A percentile compares a stretch with the other conserved stretches of the same genome.
phyloP scores from a whole-genome alignment of 2,113 vertebrate species.

The Aramus guarauna region DNA sequence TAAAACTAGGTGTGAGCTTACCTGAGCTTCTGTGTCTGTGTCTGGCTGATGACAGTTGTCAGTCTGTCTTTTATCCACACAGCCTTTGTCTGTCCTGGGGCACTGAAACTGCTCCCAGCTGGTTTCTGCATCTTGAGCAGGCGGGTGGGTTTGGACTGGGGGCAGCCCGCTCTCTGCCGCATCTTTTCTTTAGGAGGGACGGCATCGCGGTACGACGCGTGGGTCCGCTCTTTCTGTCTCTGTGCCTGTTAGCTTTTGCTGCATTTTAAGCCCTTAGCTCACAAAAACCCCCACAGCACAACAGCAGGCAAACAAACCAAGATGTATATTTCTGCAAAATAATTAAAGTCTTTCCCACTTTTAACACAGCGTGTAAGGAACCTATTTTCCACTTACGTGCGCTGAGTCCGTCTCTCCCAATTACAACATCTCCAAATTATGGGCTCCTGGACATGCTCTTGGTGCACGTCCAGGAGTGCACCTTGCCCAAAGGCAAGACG shows the following conservation, averaged over 20 bases:
- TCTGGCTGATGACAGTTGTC: not conserved
- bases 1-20: not conserved
- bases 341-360: not conserved
- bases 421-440: accelerated
- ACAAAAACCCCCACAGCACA: not conserved
- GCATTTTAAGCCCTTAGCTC: not conserved
- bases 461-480: not conserved
- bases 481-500: constrained; percentile 21
- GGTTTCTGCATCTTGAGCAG: not conserved
- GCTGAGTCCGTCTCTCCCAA: not conserved
- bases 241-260: not conserved
- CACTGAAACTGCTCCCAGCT: not conserved
- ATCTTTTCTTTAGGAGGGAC: not conserved
- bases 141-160: not conserved
- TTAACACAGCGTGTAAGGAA: not conserved
- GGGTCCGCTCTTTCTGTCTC: not conserved
- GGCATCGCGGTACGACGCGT: accelerated
- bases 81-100: not conserved
- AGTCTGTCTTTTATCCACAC: not conserved
- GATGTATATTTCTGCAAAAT: not conserved
- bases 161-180: not conserved
- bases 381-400: not conserved
- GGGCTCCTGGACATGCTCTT: not conserved
- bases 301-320: not conserved
- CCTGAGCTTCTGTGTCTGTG: not conserved